Conservation (phyloP, 1,140 invertebrate genomes). For the Andrena cerasifolii region DNA sequence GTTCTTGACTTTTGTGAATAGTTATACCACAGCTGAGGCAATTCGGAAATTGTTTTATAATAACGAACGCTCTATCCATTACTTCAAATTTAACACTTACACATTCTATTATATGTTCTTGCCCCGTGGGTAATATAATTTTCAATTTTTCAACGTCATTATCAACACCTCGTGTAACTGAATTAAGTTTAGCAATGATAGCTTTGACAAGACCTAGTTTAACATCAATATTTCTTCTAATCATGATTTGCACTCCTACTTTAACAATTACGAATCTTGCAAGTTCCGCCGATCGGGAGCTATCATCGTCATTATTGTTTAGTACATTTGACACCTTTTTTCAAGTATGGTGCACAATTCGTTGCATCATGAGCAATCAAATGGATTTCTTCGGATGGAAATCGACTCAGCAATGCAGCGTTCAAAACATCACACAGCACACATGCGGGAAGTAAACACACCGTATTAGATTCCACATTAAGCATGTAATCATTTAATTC, state of each 20-base stretch:
- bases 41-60: slow-evolving; percentile 73
- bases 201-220: slow-evolving; percentile 68
- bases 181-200: slow-evolving; percentile 58
- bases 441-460: slow-evolving; percentile 61
- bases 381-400: slow-evolving; percentile 59
- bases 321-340: slow-evolving; percentile 53
- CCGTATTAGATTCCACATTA: slow-evolving; percentile 48
- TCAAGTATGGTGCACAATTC: slow-evolving; percentile 45
- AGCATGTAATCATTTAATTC: slow-evolving; percentile 62
- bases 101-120: slow-evolving; percentile 57
- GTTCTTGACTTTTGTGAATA: no score
- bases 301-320: slow-evolving; percentile 23
- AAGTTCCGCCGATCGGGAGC: slow-evolving; percentile 18
- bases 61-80: slow-evolving; percentile 66
- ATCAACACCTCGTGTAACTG: slow-evolving; percentile 31
- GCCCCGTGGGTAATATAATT: slow-evolving; percentile 40
- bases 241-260: slow-evolving; percentile 68
- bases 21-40: slow-evolving; percentile 74
- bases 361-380: slow-evolving; percentile 59
- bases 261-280: slow-evolving; percentile 60
- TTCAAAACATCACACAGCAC: slow-evolving; percentile 58
- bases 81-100: slow-evolving; percentile 70
- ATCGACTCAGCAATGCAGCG: slow-evolving; percentile 57
- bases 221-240: slow-evolving; percentile 73
- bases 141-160: slow-evolving; percentile 34